A percentile compares a stretch with the other conserved stretches of the same genome.
These are phyloP conservation scores for Hirudinaria manillensis DNA, from an alignment of 2,888 invertebrate genomes.

Conservation along the genomic window DNA sequence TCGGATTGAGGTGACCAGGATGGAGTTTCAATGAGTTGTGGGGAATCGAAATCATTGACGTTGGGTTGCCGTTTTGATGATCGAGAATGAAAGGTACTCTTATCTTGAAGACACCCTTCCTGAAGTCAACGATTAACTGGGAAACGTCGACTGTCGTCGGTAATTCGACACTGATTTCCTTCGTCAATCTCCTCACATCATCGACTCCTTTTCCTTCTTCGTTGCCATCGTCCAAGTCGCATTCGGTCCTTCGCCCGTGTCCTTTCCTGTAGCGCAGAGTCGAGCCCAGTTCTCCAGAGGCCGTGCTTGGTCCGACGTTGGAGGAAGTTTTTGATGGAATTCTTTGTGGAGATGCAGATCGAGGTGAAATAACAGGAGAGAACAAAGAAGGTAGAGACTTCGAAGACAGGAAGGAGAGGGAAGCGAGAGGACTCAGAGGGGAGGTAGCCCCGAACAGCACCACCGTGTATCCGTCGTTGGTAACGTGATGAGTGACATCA, in stretches of 20 bases:
- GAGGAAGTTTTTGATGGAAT: not conserved
- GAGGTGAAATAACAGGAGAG: not conserved
- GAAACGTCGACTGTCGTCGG: constrained; percentile 24
- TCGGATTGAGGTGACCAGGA: not conserved
- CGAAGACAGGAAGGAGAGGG: not conserved
- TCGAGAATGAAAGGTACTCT: constrained; percentile 23
- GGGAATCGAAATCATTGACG: not conserved
- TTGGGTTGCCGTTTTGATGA: not conserved
- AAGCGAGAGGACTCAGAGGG: not conserved
- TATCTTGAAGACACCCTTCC: constrained; percentile 26
- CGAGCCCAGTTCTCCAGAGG: not conserved
- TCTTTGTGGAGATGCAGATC: not conserved
- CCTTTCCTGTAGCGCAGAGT: not conserved
- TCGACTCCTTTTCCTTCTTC: not conserved
- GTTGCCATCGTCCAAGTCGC: not conserved
- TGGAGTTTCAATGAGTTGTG: not conserved
- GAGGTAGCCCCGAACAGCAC: constrained; percentile 11
- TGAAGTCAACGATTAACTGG: constrained; percentile 15
- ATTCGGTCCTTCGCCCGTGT: not conserved
- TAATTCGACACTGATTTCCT: constrained; percentile 31
- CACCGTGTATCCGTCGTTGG: not conserved
- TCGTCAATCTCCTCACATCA: constrained; percentile 17
- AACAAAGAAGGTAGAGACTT: not conserved
- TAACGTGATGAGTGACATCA: constrained; percentile 26
- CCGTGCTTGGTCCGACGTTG: not conserved